Base-by-base conservation (phyloP, 2,113 vertebrate genomes). In the Rhea pennata region DNA sequence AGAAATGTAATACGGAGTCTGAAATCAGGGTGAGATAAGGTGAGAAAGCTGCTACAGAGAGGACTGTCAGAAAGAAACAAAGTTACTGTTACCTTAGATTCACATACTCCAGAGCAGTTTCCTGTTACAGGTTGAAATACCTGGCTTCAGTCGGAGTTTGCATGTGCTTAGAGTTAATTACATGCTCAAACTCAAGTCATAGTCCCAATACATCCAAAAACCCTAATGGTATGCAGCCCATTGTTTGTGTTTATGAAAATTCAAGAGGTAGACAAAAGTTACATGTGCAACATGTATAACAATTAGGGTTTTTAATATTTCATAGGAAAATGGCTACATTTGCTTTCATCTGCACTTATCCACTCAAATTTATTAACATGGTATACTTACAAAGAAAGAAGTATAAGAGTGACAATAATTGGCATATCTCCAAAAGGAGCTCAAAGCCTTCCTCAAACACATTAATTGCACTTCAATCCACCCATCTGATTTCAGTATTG, bases 151-250 rank as follows among this genome's bases (percentile, higher is more conserved):
- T 17, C 4, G 15, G 10, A 88, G 54, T 12, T 62, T 64, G 23
- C 19, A 51, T 0, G 0, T 48, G 7, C 22, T 62, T 74, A 48
- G 50, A 1, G 0, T 48, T 62, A 2, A 23, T 27, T 22, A 15
- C 14, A 61, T 11, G 24, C n/a, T 64, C 59, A 64, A 13, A 36
- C 12, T 7, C 17, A 33, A 36, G 19, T 13, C 54, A 66, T n/a
- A 15, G 4, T 8, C 31, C 17, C 21, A 21, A 84, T 12, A 23
- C 58, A 53, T n/a, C 24, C 62, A 82, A 93, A 94, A 39, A 4
- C 44, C 10, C 50, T 13, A 33, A 22, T 23, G 36, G 7, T 12
- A 23, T 92, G 44, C n/a, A 42, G 69, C 10, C 53, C n/a, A 6
- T 22, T 54, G 22, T 1, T 36, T 53, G 13, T 24, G n/a, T 12